A percentile compares a stretch with the other conserved stretches of the same genome.
Conservation (phyloP, 2,888 invertebrate species). For the Schizotus pectinicornis region DNA sequence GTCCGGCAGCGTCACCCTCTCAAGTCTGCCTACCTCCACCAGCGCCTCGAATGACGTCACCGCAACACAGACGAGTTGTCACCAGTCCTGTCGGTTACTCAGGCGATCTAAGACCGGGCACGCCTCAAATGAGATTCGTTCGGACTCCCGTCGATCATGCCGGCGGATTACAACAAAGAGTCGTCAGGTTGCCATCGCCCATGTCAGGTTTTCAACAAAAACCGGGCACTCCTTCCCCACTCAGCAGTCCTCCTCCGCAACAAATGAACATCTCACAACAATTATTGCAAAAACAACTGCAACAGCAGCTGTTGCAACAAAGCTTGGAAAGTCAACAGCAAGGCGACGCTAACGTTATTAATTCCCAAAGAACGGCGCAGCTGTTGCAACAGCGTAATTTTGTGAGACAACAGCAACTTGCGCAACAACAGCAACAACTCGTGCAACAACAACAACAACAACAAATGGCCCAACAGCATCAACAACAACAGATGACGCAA, state of each 20-base stretch:
- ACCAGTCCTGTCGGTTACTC: conserved; percentile 60
- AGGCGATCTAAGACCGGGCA: conserved; percentile 41
- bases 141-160: conserved; percentile 47
- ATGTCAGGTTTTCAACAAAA: conserved; percentile 54
- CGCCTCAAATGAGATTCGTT: conserved; percentile 50
- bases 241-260: conserved; percentile 55
- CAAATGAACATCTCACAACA: conserved; percentile 51
- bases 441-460: conserved; percentile 55
- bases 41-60: conserved; percentile 64
- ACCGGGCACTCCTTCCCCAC: conserved; percentile 53
- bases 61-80: conserved; percentile 64
- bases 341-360: conserved; percentile 59
- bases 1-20: conserved; percentile 61
- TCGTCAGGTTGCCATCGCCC: conserved; percentile 48
- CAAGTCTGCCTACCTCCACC: conserved; percentile 59
- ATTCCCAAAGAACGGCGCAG: conserved; percentile 51
- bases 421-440: conserved; percentile 56
- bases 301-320: conserved; percentile 58
- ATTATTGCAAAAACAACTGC: conserved; percentile 57
- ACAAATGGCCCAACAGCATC: conserved; percentile 36
- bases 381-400: conserved; percentile 50
- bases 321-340: conserved; percentile 48
- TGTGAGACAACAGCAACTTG: conserved; percentile 49
- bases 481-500: conserved; percentile 59
- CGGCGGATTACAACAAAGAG: conserved; percentile 49